Evolutionary conservation across 1,140 invertebrate genomes (phyloP).

Genomic region (Sycophila sp.): DNA sequence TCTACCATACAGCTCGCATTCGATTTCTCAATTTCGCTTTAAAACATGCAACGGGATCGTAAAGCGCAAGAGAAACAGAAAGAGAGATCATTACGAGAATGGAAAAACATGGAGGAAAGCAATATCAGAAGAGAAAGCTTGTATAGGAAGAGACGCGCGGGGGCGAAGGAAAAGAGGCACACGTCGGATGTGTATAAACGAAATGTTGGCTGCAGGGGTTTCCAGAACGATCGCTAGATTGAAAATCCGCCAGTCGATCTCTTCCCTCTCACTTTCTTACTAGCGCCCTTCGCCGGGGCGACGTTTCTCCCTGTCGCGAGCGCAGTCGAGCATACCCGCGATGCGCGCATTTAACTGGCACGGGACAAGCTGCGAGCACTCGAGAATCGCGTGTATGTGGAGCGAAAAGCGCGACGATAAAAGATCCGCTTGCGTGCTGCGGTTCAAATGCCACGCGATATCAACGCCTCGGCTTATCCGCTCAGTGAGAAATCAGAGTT

Average conservation of each 20-base stretch:
- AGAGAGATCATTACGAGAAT: not conserved
- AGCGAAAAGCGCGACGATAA: too few species aligned
- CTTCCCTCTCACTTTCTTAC: not conserved
- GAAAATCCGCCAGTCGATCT: constrained; percentile 34
- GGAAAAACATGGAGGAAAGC: not conserved
- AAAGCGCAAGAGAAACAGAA: not conserved
- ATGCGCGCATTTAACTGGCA: not conserved
- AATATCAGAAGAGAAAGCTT: not conserved
- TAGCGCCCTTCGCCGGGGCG: not conserved
- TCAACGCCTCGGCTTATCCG: too few species aligned
- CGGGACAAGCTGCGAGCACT: constrained; percentile 4
- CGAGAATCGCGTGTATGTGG: too few species aligned
- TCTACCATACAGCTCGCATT: too few species aligned
- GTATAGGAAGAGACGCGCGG: constrained; percentile 22
- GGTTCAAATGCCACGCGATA: too few species aligned
- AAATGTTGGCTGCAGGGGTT: constrained; percentile 12
- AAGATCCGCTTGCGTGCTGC: too few species aligned
- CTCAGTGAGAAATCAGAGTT: too few species aligned
- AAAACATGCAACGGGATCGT: too few species aligned
- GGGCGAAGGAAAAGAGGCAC: constrained; percentile 1
- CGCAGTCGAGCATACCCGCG: not conserved
- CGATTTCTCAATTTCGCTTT: too few species aligned
- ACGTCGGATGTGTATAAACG: constrained; percentile 11
- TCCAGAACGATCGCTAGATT: constrained; percentile 30
- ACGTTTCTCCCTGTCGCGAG: not conserved